Conservation (phyloP, 2,113 vertebrate species). For the Vidua macroura region DNA sequence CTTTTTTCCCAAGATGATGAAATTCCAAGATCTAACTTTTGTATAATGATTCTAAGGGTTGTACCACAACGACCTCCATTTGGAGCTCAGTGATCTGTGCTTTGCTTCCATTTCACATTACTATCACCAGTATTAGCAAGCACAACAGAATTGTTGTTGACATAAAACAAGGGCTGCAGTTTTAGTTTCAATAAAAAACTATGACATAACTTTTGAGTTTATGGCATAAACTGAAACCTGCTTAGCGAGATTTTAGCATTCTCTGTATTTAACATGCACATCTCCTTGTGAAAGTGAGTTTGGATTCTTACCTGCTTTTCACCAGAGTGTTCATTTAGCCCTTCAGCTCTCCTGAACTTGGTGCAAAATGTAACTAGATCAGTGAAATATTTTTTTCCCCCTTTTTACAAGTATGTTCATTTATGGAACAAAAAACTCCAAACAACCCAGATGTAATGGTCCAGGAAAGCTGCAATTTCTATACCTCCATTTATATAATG, state of each 20-base stretch:
- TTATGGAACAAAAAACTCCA: not conserved
- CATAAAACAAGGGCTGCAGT: constrained; percentile 58
- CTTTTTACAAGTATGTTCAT: not conserved
- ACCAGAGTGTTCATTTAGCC: not conserved
- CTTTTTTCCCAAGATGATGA: not conserved
- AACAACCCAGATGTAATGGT: not conserved
- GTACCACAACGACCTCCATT: constrained; percentile 48
- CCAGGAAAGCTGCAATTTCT: not conserved
- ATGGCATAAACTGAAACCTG: constrained; percentile 44
- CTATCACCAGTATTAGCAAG: constrained; percentile 52
- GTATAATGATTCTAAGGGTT: not conserved
- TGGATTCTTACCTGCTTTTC: not conserved
- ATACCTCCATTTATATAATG: accelerated
- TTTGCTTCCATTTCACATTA: not conserved
- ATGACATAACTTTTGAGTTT: constrained; percentile 57
- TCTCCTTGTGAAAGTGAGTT: not conserved
- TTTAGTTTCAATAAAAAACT: constrained; percentile 62
- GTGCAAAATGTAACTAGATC: not conserved
- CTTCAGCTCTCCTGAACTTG: not conserved
- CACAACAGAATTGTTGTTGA: constrained; percentile 69
- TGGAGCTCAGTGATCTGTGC: constrained; percentile 34
- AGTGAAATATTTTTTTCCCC: not conserved
- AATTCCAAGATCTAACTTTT: not conserved
- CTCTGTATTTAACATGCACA: not conserved
- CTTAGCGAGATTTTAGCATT: not conserved